Base-by-base conservation (phyloP, 2,888 invertebrate species). In the Rotaria magnacalcarata region DNA sequence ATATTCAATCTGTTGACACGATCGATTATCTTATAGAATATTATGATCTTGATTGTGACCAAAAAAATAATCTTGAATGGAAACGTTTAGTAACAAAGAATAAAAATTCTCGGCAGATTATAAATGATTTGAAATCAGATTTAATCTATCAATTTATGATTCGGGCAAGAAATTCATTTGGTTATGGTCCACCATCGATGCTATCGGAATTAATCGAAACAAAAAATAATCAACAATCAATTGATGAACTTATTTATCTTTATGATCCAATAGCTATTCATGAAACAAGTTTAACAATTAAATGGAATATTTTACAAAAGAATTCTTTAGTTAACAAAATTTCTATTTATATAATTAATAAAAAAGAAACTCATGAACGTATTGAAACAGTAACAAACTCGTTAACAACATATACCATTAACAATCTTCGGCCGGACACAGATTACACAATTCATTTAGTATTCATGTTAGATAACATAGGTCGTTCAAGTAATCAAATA, bases 111-210 rank as follows among this genome's bases (percentile, higher is more conserved):
- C 47, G 47, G 10, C 47, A 47, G n/a, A 47, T 80, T 7, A 67
- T 67, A 11, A 27, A 67, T 47, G 14, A 80, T 80, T 80, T 96
- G 88, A 94, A 94, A 89, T 94, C 95, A 0, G 94, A 94, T 89
- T 94, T 95, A 80, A 93, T 94, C 56, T 96, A 96, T 91, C 93
- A 95, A 88, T 96, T 96, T 90, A 92, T 95, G 87, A 94, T 96
- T 60, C 93, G 93, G 85, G 95, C 96, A 0, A 95, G 95, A 92
- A 96, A 96, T 90, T 93, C 94, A 21, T 94, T 95, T 89, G 96
- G 96, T 24, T 92, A 95, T 84, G 95, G 95, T 2, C 93, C 94
- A 74, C 96, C 96, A 4, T 95, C 95, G 89, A 93, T 93, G 24
- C 91, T 94, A 54, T 95, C 95, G 41, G 93, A 94, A 88, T 92